Evolutionary conservation across 2,113 vertebrate species (phyloP).

Genomic region (Tachysurus vachellii): DNA sequence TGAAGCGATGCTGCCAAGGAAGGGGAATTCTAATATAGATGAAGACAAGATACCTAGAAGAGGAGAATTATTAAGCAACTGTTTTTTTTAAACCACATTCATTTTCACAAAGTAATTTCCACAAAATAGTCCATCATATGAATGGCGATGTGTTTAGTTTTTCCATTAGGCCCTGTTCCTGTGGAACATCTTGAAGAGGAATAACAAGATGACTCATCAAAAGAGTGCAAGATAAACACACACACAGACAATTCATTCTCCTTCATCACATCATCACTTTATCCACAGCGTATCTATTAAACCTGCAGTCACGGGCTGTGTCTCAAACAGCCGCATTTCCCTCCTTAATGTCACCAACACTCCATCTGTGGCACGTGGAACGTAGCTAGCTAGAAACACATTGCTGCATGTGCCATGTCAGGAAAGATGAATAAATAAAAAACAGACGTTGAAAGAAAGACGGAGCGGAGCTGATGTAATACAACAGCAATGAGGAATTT

Average conservation of each 20-base stretch:
- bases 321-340: background rate
- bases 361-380: background rate
- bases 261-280: slow-evolving; percentile 4
- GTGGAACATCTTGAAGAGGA: slow-evolving; percentile 26
- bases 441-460: background rate
- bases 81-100: background rate
- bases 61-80: background rate
- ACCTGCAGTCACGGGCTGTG: background rate
- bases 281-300: background rate
- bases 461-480: slow-evolving; percentile 60
- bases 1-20: background rate
- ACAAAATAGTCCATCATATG: background rate
- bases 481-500: slow-evolving; percentile 52
- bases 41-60: background rate
- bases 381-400: background rate
- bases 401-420: slow-evolving; percentile 39
- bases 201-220: slow-evolving; percentile 27
- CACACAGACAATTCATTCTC: slow-evolving; percentile 1
- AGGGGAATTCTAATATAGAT: background rate
- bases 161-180: background rate
- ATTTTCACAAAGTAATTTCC: background rate
- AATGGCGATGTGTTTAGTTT: background rate
- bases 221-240: slow-evolving; percentile 5
- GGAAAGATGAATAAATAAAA: slow-evolving; percentile 39
- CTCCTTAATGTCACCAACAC: background rate